These are phyloP conservation scores for Drosophila neocordata DNA, from an alignment of 1,140 invertebrate genomes.

Conservation along the genomic window DNA sequence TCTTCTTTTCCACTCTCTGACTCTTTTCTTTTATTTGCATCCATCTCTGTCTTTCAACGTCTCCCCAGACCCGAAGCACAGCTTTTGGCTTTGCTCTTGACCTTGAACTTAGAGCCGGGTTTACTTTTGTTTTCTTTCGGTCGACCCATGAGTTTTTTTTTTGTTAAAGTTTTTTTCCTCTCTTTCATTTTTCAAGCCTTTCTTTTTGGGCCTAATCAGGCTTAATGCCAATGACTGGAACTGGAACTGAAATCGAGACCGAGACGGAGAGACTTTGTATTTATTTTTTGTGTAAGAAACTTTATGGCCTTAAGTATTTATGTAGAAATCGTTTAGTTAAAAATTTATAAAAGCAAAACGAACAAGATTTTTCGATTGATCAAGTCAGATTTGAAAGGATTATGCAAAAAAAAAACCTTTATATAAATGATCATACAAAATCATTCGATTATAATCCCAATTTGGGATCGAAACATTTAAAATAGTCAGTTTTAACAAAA, in stretches of 20 bases:
- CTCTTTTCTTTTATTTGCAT: neutral
- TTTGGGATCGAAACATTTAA: neutral
- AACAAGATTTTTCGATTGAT: neutral
- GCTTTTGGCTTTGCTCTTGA: conserved; percentile 67
- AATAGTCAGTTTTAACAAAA: neutral
- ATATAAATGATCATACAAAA: no score
- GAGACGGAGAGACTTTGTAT: neutral
- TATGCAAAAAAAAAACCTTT: neutral
- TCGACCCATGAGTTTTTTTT: conserved; percentile 35
- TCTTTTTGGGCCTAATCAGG: conserved; percentile 66
- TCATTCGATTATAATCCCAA: no score
- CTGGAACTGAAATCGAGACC: neutral
- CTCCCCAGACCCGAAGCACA: conserved; percentile 48
- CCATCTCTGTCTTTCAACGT: conserved; percentile 34
- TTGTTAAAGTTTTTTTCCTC: conserved; percentile 8
- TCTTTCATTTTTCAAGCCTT: conserved; percentile 41
- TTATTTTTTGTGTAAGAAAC: no score
- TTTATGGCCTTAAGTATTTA: conserved; percentile 43
- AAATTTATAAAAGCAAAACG: conserved; percentile 30
- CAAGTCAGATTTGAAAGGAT: conserved; percentile 2
- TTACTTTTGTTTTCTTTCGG: conserved; percentile 79
- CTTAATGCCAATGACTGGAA: conserved; percentile 64
- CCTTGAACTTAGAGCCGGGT: conserved; percentile 77
- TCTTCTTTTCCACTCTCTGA: conserved; percentile 1
- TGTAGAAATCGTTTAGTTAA: conserved; percentile 39